Evolutionary conservation across 1,140 invertebrate species (phyloP).

Genomic region (Polyergus mexicanus): DNA sequence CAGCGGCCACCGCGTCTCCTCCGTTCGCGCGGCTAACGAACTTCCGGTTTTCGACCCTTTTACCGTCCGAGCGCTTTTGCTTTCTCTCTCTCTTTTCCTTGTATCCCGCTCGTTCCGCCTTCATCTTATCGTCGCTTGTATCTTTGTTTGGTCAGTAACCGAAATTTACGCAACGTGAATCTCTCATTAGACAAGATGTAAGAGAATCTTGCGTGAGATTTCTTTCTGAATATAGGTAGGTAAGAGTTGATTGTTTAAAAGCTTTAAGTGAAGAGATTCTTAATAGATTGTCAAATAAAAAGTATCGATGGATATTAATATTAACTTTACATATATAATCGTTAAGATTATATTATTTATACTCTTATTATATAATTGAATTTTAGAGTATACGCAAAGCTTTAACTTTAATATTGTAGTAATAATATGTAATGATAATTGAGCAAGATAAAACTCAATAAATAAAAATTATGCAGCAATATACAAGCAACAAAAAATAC

Average conservation of each 20-base stretch:
- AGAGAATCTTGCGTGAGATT: conserved; percentile 46
- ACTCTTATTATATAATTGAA: neutral
- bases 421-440: neutral
- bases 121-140: conserved; percentile 21
- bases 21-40: conserved; percentile 50
- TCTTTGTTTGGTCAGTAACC: conserved; percentile 29
- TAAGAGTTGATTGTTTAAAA: conserved; percentile 41
- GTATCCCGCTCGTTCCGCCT: neutral
- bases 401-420: neutral
- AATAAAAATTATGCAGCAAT: neutral
- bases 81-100: neutral
- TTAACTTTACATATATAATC: neutral
- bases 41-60: conserved; percentile 37
- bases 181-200: conserved; percentile 37
- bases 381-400: neutral
- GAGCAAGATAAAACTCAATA: neutral
- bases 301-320: neutral
- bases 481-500: neutral
- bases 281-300: neutral
- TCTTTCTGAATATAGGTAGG: neutral
- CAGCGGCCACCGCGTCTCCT: conserved; percentile 16
- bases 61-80: neutral
- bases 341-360: neutral
- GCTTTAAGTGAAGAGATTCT: neutral
- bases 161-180: conserved; percentile 51